Evolutionary conservation across 2,797 vertebrate genomes (phyloP).

Genomic region (Podarcis siculus): DNA sequence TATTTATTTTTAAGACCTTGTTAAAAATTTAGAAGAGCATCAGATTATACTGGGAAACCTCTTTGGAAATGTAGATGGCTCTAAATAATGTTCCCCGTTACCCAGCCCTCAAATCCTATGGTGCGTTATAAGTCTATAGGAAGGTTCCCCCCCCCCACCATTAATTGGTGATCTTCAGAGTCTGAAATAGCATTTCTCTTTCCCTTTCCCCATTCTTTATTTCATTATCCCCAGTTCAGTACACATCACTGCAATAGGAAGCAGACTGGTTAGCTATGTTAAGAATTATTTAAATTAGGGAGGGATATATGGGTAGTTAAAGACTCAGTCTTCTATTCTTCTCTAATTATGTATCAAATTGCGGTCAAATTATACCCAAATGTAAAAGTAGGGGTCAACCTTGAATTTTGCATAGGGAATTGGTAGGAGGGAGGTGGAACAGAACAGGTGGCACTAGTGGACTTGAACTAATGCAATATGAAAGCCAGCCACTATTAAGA

Average conservation of each 20-base stretch:
- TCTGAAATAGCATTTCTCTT: constrained; percentile 76
- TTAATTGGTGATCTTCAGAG: constrained; percentile 78
- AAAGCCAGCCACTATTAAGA: not conserved
- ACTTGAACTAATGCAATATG: constrained; percentile 56
- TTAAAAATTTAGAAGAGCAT: constrained; percentile 17
- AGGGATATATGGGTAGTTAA: constrained; percentile 79
- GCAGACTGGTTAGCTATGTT: constrained; percentile 75
- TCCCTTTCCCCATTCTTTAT: constrained; percentile 75
- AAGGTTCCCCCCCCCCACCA: constrained; percentile 39
- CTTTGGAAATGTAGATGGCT: constrained; percentile 29
- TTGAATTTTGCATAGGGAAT: constrained; percentile 60
- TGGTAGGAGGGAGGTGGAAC: constrained; percentile 42
- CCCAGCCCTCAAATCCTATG: fast-evolving
- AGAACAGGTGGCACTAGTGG: constrained; percentile 49
- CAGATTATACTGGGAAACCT: constrained; percentile 6
- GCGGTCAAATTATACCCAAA: constrained; percentile 77
- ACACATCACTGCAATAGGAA: constrained; percentile 73
- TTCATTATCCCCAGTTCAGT: constrained; percentile 82
- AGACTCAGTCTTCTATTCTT: constrained; percentile 77
- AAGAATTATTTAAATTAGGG: constrained; percentile 83
- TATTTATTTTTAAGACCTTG: constrained; percentile 8
- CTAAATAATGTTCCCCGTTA: not conserved
- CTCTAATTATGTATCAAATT: constrained; percentile 79
- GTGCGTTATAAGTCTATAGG: not conserved
- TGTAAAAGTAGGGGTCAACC: constrained; percentile 71